A percentile compares a stretch with the other conserved stretches of the same genome.
Conservation (phyloP, 2,888 invertebrate genomes). For the Lottia scabra region DNA sequence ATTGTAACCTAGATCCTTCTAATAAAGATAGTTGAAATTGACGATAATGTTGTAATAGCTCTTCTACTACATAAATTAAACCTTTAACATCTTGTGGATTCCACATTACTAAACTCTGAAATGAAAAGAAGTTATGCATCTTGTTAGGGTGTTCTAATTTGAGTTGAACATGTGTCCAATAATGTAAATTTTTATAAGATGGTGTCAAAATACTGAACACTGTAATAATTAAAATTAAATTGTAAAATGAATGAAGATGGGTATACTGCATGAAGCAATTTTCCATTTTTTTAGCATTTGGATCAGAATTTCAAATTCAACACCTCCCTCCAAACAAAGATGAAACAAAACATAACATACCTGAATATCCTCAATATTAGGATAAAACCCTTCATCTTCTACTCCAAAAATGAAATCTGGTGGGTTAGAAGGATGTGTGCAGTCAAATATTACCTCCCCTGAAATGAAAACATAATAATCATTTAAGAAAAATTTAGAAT, state of each 20-base stretch:
- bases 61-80: conserved; percentile 75
- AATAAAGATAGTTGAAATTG: conserved; percentile 72
- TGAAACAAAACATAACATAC: conserved; percentile 26
- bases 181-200: too few relatives aligned
- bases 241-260: too few relatives aligned
- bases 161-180: too few relatives aligned
- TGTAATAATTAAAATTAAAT: too few relatives aligned
- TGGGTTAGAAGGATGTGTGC: conserved; percentile 76
- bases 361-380: conserved; percentile 72
- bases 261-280: too few relatives aligned
- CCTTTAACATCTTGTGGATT: conserved; percentile 75
- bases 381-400: conserved; percentile 77
- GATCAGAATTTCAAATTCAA: too few relatives aligned
- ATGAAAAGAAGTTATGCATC: conserved; percentile 1
- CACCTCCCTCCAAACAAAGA: too few relatives aligned
- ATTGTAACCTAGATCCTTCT: conserved; percentile 72
- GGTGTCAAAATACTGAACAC: too few relatives aligned
- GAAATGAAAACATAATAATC: too few relatives aligned
- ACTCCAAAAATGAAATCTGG: conserved; percentile 80
- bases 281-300: too few relatives aligned
- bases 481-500: too few relatives aligned
- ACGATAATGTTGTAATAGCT: conserved; percentile 76
- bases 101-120: conserved; percentile 75
- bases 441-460: conserved; percentile 80
- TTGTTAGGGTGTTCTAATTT: too few relatives aligned